Evolutionary conservation across 1,140 invertebrate species (phyloP), one percentile per base, ranked within the genome.

Genomic region (Thrips palmi): DNA sequence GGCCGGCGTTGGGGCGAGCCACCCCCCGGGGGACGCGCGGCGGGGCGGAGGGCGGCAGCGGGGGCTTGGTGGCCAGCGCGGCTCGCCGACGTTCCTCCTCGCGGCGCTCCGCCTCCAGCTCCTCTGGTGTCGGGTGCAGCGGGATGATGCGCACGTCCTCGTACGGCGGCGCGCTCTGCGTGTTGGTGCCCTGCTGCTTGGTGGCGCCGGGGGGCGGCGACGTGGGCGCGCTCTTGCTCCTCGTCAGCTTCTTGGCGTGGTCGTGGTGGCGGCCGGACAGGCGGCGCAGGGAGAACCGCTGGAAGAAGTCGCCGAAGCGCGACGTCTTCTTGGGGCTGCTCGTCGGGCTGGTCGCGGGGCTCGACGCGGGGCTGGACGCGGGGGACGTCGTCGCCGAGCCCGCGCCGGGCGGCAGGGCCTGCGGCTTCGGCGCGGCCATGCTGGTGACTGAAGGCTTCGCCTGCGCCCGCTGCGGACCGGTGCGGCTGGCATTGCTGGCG

Each of bases 241-340:
- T 50, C 33, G 50, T 54, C 33, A 50, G 52, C 41, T 45, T 50
- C 23, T 47, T 49, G 37, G 48, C 50, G 8, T 46, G 44, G 24
- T 42, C 33, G 20, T 42, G 46, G 1, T 35, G 27, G 6, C 60
- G 47, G 24, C 62, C 61, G 46, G 60, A 63, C 39, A 65, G 57
- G 20, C 64, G 47, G 7, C 63, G 43, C 28, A 55, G 55, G 18
- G 63, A 65, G 40, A 67, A 67, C 17, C 64, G 47, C 40, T 65
- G 63, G 6, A 67, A 54, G 33, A 67, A 65, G 3, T 62, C 61
- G 12, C 63, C 63, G 17, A 65, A 46, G 1, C 2, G 35, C 23
- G 37, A 2, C 4, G 27, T 27, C 37, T 17, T 12, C 15, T 45
- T 47, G 31, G n/a, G 32, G 12, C 23, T 12, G 10, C 46, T 42